Conservation (phyloP, 2,113 vertebrate genomes). For the Clinocottus analis region DNA sequence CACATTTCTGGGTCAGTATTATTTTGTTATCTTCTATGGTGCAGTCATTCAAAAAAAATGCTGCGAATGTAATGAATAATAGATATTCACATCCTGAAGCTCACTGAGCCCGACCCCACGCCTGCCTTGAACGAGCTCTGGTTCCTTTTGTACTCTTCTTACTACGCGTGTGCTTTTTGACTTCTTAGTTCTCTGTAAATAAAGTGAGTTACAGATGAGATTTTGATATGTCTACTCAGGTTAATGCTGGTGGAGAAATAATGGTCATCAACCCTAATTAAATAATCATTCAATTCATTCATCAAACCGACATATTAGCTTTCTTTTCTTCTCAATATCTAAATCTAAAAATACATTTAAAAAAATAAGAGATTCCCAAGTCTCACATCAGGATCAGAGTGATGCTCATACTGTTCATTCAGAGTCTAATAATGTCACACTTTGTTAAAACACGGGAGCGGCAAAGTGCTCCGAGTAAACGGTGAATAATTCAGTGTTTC, state of each 20-base stretch:
- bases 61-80: slow-evolving; percentile 34
- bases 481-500: slow-evolving; percentile 7
- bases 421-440: neutral
- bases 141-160: neutral
- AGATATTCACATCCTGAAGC: slow-evolving; percentile 7
- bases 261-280: neutral
- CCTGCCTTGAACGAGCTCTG: neutral
- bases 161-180: neutral
- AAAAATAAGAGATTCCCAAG: neutral
- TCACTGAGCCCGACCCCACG: neutral
- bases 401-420: neutral
- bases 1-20: neutral
- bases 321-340: too few relatives aligned
- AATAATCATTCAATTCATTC: neutral
- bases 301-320: neutral
- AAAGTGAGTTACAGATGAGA: neutral
- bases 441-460: neutral
- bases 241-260: neutral
- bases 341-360: too few relatives aligned
- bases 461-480: neutral
- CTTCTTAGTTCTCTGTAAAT: neutral
- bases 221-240: neutral
- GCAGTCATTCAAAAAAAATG: slow-evolving; percentile 16
- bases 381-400: neutral
- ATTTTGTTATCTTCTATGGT: neutral